phyloP scores from a whole-genome alignment of 2,797 vertebrate genomes.

The Margarornis squamiger region DNA sequence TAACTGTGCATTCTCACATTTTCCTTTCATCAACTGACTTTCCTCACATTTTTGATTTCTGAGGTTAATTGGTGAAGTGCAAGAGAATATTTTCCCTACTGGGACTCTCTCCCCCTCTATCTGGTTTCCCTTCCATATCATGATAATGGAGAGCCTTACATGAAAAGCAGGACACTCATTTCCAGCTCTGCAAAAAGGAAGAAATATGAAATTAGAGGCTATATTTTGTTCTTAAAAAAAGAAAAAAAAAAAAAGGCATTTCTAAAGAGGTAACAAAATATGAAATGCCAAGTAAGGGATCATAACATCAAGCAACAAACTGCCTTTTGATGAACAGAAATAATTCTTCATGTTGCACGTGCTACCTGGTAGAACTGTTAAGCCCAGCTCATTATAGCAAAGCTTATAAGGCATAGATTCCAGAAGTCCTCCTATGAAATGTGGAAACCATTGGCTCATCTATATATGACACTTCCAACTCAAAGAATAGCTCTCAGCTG shows the following conservation, averaged over 20 bases:
- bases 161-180: neutral
- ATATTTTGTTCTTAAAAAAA: neutral
- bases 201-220: neutral
- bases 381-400: neutral
- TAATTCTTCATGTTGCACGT: neutral
- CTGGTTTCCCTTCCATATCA: neutral
- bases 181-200: neutral
- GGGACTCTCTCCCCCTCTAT: neutral
- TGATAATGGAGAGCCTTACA: rapidly evolving
- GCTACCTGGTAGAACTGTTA: neutral
- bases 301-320: neutral
- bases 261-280: neutral
- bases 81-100: neutral
- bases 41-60: neutral
- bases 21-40: neutral
- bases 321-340: neutral
- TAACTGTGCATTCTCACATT: neutral
- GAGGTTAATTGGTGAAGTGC: neutral
- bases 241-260: neutral
- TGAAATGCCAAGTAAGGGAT: neutral
- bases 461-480: neutral
- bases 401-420: neutral
- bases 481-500: neutral
- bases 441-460: neutral
- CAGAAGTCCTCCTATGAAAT: neutral